A percentile compares a stretch with the other conserved stretches of the same genome.
These are phyloP conservation scores for Camponotus vicinus DNA, from an alignment of 1,140 invertebrate species.

Conservation along the genomic window DNA sequence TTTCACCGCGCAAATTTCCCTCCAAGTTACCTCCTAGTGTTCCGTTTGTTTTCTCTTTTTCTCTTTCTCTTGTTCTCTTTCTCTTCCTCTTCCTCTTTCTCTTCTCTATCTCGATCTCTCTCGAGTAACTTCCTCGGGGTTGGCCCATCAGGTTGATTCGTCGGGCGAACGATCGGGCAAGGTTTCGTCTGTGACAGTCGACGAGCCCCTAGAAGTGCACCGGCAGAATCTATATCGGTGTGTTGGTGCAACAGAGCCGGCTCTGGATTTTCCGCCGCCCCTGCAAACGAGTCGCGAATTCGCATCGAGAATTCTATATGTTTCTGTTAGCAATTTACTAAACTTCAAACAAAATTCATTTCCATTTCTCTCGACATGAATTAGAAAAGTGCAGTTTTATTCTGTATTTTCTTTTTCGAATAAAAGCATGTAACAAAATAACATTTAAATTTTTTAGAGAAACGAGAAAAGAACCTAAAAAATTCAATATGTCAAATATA, in stretches of 20 bases:
- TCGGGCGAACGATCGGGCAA: slow-evolving; percentile 37
- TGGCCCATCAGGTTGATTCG: slow-evolving; percentile 61
- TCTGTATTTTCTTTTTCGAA: not conserved
- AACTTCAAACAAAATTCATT: not conserved
- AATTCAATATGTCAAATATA: not conserved
- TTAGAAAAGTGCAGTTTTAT: not conserved
- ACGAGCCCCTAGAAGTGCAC: slow-evolving; percentile 49
- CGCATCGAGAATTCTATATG: not conserved
- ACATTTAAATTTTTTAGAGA: not conserved
- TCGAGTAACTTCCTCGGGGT: slow-evolving; percentile 10
- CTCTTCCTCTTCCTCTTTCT: not conserved
- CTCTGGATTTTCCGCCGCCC: slow-evolving; percentile 25
- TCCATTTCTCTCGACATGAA: no score
- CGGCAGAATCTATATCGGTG: slow-evolving; percentile 16
- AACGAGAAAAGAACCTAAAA: not conserved
- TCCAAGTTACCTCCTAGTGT: not conserved
- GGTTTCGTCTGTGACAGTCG: slow-evolving; percentile 44
- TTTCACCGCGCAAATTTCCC: slow-evolving; percentile 36
- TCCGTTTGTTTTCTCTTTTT: not conserved
- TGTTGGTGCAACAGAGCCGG: slow-evolving; percentile 48
- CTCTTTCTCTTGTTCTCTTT: not conserved
- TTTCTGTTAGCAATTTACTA: not conserved
- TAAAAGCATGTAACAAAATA: not conserved
- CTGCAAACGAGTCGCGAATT: slow-evolving; percentile 20
- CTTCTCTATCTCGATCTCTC: not conserved